Evolutionary conservation across 2,888 invertebrate genomes (phyloP), one percentile per base, ranked within the genome.

Genomic region (Venustoraphidia nigricollis): DNA sequence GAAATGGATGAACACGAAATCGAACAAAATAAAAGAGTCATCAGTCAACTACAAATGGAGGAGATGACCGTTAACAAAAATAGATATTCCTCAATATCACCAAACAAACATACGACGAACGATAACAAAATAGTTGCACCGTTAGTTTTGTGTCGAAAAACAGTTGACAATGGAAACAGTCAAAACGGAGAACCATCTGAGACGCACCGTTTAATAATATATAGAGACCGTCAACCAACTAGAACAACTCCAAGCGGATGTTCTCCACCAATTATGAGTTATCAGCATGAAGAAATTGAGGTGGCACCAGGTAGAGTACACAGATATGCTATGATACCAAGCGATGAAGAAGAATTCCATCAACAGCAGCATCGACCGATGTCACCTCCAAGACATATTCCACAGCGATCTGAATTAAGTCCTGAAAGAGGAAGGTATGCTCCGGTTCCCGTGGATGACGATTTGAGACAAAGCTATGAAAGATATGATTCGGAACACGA

Each of bases 261-360:
- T 6, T 27, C 27, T 27, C 27, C 27, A 6, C 27, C 27, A 27
- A 27, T 27, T 27, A 27, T 27, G 27, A 27, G 27, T 6, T 67
- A 0, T 59, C 51, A 70, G 35, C 67, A 66, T 0, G 67, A 69
- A 53, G 73, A 74, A 54, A 71, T 73, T 36, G 75, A 75, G 50
- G 75, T 79, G 0, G 76, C 78, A 46, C 61, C 76, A 67, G 39
- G 64, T 66, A 46, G 72, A 69, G 67, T 62, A 66, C 60, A 78
- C 68, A 59, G 78, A 65, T 70, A 80, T 67, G 66, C 80, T 64
- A 76, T 81, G 8, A 79, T 80, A 51, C 79, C 79, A 36, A 74
- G 77, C 0, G 79, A 80, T 10, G 80, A 80, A 11, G 76, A 76
- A 55, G 59, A 59, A 41, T 49, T 36, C 8, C 17, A 47, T 6